phyloP scores from a whole-genome alignment of 2,797 vertebrate genomes.

The Phoebastria nigripes region DNA sequence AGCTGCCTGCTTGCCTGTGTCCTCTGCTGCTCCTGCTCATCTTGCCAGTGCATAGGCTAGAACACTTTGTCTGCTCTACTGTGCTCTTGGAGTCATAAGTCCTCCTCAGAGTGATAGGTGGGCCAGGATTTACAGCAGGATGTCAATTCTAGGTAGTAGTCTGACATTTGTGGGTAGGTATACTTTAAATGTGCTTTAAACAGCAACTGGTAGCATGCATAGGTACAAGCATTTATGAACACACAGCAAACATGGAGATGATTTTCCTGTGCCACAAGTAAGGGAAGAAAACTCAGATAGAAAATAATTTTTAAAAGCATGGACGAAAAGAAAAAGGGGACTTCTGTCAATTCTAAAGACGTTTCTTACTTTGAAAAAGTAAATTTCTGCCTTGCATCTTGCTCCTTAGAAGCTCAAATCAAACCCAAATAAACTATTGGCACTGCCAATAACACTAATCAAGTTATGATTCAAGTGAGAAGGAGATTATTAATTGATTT shows the following conservation, averaged over 20 bases:
- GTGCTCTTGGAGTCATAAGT: accelerated
- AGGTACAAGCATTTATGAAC: background rate
- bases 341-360: background rate
- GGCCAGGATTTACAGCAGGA: background rate
- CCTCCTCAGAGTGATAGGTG: background rate
- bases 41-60: background rate
- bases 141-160: background rate
- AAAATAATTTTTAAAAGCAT: background rate
- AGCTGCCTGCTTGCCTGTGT: background rate
- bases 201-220: background rate
- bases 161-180: background rate
- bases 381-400: background rate
- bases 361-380: background rate
- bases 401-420: background rate
- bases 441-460: background rate
- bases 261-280: background rate
- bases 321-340: background rate
- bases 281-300: background rate
- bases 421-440: background rate
- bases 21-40: background rate
- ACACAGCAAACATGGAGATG: background rate
- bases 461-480: background rate
- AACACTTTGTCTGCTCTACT: background rate
- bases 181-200: background rate
- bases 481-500: background rate